A percentile compares a stretch with the other conserved stretches of the same genome.
These are phyloP conservation scores for Drosophila subpulchrella DNA, from an alignment of 1,140 invertebrate genomes.

Conservation along the genomic window DNA sequence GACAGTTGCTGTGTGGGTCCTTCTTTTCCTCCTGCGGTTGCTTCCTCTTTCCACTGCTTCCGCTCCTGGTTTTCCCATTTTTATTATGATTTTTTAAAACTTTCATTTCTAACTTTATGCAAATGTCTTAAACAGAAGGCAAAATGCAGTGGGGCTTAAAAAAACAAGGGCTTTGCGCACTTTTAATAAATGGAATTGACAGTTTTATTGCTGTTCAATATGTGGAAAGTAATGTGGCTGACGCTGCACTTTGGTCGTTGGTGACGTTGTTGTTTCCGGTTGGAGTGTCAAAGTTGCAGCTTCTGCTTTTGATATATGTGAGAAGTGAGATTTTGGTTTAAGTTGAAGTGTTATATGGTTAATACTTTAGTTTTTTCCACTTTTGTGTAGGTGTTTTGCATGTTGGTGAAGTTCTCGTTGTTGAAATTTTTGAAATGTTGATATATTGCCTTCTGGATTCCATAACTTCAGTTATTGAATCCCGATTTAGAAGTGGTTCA, in stretches of 20 bases:
- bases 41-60: background rate
- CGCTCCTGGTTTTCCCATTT: background rate
- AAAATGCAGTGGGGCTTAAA: background rate
- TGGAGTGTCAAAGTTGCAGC: background rate
- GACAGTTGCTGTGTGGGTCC: slow-evolving; percentile 15
- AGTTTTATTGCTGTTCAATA: slow-evolving; percentile 34
- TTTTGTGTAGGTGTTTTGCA: background rate
- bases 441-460: too few relatives aligned
- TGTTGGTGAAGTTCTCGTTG: too few relatives aligned
- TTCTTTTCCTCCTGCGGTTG: slow-evolving; percentile 1
- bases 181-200: slow-evolving; percentile 29
- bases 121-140: slow-evolving; percentile 2
- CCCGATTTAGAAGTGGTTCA: too few relatives aligned
- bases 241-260: slow-evolving; percentile 10
- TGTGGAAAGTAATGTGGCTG: slow-evolving; percentile 19
- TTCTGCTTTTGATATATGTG: background rate
- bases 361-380: background rate
- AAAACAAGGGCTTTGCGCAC: background rate
- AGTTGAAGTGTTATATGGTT: background rate
- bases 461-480: too few relatives aligned
- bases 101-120: slow-evolving; percentile 23
- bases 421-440: too few relatives aligned
- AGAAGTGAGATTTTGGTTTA: background rate
- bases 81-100: slow-evolving; percentile 18
- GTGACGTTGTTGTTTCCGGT: background rate